These are phyloP conservation scores for Ericerus pela DNA, from an alignment of 1,140 invertebrate genomes.

Conservation along the genomic window DNA sequence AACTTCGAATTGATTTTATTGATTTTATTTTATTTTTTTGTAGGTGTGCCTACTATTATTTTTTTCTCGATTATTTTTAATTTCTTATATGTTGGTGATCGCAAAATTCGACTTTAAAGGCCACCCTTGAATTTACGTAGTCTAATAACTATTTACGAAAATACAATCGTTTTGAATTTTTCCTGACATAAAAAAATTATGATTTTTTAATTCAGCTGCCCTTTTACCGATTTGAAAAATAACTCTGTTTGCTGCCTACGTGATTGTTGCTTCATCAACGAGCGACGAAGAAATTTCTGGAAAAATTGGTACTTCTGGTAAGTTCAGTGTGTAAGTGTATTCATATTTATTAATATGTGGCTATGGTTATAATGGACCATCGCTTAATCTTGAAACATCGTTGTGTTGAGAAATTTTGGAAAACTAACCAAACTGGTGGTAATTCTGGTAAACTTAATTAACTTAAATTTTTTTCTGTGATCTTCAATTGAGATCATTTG, in stretches of 20 bases:
- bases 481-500: background rate
- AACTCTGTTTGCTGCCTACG: slow-evolving; percentile 16
- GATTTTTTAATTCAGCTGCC: slow-evolving; percentile 16
- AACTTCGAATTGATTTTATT: too few relatives aligned
- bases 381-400: background rate
- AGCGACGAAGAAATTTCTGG: slow-evolving; percentile 17
- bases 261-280: slow-evolving; percentile 17
- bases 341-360: background rate
- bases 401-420: background rate
- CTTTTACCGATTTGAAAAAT: background rate
- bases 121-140: too few relatives aligned
- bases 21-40: too few relatives aligned
- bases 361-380: background rate
- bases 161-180: background rate
- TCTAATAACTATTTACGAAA: background rate
- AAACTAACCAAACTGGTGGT: background rate
- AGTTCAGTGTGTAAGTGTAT: background rate
- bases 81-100: too few relatives aligned
- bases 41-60: too few relatives aligned
- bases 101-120: too few relatives aligned
- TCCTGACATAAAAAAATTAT: background rate
- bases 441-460: background rate
- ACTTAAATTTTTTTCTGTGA: background rate
- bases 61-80: too few relatives aligned
- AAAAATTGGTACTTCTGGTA: slow-evolving; percentile 15